Conservation (phyloP, 2,113 vertebrate genomes). For the Tachuris rubrigastra region DNA sequence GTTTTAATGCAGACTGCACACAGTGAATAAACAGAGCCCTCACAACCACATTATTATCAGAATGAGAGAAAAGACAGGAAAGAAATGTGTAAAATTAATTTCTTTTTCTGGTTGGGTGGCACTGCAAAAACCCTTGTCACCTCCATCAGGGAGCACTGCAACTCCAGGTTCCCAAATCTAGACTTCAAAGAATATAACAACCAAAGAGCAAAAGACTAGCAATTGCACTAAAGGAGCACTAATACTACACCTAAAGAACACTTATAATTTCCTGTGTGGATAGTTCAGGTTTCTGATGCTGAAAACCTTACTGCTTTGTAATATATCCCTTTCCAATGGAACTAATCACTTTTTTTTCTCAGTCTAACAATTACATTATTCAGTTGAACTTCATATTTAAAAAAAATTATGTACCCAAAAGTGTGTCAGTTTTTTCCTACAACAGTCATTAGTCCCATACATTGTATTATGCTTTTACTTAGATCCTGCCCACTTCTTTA, state of each 20-base stretch:
- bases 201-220: neutral
- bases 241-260: neutral
- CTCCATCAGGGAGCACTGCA: neutral
- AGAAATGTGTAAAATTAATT: neutral
- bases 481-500: neutral
- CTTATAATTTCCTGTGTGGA: neutral
- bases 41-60: neutral
- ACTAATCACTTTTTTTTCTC: neutral
- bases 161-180: neutral
- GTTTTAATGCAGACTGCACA: neutral
- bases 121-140: neutral
- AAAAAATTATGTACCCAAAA: neutral
- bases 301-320: neutral
- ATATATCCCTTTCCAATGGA: neutral
- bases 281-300: neutral
- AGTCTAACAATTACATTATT: neutral
- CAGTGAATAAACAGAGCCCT: neutral
- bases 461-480: neutral
- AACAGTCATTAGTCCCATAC: neutral
- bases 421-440: neutral
- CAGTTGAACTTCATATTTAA: neutral
- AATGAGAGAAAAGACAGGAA: neutral
- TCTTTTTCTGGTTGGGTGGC: neutral
- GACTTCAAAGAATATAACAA: neutral
- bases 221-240: neutral